Evolutionary conservation across 2,797 vertebrate genomes (phyloP), one percentile per base, ranked within the genome.

Genomic region (Lerista edwardsae): DNA sequence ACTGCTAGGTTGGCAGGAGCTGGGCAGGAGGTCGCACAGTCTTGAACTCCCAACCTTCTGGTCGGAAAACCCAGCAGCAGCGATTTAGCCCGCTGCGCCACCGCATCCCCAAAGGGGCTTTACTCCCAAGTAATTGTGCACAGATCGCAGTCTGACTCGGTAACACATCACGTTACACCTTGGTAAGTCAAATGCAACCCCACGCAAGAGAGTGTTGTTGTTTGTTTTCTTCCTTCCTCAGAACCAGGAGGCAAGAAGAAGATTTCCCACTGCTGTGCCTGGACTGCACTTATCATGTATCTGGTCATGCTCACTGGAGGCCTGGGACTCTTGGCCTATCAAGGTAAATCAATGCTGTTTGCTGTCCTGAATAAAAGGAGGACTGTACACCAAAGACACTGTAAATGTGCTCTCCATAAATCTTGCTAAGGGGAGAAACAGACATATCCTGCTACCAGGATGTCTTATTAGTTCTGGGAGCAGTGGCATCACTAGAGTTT

Each of bases 301-400:
- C 91, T 98, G 85, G 69, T 97, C 61, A 81, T 98, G 82, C 95
- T 97, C 91, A 96, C 95, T 0, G 89, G 6, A 0, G 81, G 96
- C 0, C 93, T 95, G 59, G 93, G 51, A 29, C 86, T 97, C n/a
- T 92, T 98, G 86, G 23, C 90, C 0, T 93, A 97, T 84, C 93
- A 97, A 97, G 97, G 98, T 98, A 95, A 93, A 1, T 1, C 68
- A 23, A 0, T 29, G 64, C 1, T 44, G 15, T 79, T 31, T 19
- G 0, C 31, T 17, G 1, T 79, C 72, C 59, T 4, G 34, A 59
- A 64, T 29, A 83, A 79, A 73, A 17, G 1, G 44, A 79, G 83
- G 44, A 55, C 44, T 8, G n/a, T 74, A 3, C 31, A 55, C 23
- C 14, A 21, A n/a, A 47, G 15, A 82, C 17, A 34, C 47, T 74